A percentile compares a stretch with the other conserved stretches of the same genome.
These are phyloP conservation scores for Troides helena DNA, from an alignment of 2,888 invertebrate species.

Conservation along the genomic window DNA sequence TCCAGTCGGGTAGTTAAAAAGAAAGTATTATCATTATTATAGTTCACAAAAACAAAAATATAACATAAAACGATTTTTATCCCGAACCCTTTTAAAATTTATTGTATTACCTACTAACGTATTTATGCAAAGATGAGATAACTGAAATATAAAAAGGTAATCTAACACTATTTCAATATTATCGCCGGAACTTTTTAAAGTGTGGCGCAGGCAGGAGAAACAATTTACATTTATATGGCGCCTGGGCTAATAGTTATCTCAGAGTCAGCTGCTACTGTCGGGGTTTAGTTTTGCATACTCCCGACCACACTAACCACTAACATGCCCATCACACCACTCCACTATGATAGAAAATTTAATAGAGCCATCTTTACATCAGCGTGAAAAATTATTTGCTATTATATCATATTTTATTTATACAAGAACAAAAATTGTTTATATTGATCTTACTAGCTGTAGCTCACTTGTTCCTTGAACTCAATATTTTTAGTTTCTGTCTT, in stretches of 20 bases:
- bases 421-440: background rate
- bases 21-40: constrained; percentile 1
- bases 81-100: background rate
- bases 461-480: too few relatives aligned
- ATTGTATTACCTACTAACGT: background rate
- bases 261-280: constrained; percentile 64
- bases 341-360: constrained; percentile 40
- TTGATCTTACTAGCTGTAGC: background rate
- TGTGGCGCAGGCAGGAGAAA: constrained; percentile 41
- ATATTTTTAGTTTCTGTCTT: too few relatives aligned
- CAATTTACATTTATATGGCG: constrained; percentile 69
- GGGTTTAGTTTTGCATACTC: constrained; percentile 62
- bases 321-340: constrained; percentile 47
- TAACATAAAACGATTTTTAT: background rate
- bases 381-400: constrained; percentile 3
- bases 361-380: constrained; percentile 7
- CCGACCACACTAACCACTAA: constrained; percentile 66
- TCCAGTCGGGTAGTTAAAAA: background rate
- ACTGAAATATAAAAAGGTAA: background rate
- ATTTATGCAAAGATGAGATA: constrained; percentile 1
- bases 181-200: constrained; percentile 43
- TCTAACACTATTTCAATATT: constrained; percentile 4
- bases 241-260: constrained; percentile 57
- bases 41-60: background rate
- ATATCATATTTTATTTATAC: background rate